Conservation (phyloP, 2,113 vertebrate species). For the Cervus canadensis region DNA sequence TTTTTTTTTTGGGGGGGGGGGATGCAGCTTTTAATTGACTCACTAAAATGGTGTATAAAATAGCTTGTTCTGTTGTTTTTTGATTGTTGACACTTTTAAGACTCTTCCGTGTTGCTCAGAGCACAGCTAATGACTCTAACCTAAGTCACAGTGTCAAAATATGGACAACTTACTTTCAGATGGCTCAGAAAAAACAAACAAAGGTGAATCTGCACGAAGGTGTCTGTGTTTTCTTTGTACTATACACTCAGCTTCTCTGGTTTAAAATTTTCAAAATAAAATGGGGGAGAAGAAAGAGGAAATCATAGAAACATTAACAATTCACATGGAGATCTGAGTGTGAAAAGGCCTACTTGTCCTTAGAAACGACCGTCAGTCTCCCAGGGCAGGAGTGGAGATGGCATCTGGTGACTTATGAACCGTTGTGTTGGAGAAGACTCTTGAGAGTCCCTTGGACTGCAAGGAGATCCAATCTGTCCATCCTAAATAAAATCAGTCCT, state of each 20-base stretch:
- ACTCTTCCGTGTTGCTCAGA: rapidly evolving
- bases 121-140: neutral
- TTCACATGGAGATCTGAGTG: neutral
- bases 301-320: neutral
- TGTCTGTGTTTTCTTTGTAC: neutral
- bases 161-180: neutral
- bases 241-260: neutral
- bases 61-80: neutral
- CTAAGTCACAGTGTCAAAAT: neutral
- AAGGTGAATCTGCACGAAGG: neutral
- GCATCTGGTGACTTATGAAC: neutral
- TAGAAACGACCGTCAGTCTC: neutral
- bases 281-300: neutral
- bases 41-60: neutral
- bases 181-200: neutral
- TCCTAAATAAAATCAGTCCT: neutral
- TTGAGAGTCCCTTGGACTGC: neutral
- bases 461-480: neutral
- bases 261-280: neutral
- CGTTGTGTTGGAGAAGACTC: neutral
- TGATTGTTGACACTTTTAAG: neutral
- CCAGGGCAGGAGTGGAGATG: neutral
- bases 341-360: neutral
- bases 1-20: too few species aligned
- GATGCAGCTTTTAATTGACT: neutral